phyloP scores from a whole-genome alignment of 1,140 invertebrate species.

The Copidosoma floridanum region DNA sequence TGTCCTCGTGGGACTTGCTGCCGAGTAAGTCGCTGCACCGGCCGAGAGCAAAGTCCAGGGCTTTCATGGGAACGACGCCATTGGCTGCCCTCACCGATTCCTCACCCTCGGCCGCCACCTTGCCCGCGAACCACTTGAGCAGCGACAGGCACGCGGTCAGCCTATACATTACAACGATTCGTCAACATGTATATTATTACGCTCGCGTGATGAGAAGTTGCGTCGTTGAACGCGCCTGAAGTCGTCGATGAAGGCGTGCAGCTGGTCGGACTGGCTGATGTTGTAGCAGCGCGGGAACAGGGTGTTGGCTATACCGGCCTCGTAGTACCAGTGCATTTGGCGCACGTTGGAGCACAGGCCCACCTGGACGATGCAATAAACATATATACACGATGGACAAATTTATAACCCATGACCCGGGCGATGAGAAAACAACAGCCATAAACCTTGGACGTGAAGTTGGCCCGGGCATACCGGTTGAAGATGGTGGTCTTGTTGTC shows the following conservation, averaged over 20 bases:
- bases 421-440: not conserved
- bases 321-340: slow-evolving; percentile 87
- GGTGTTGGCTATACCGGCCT: slow-evolving; percentile 74
- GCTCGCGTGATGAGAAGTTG: too few relatives aligned
- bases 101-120: slow-evolving; percentile 60
- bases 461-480: slow-evolving; percentile 76
- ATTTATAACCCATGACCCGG: not conserved
- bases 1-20: slow-evolving; percentile 78
- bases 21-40: slow-evolving; percentile 75
- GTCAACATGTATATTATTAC: not conserved
- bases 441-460: slow-evolving; percentile 84
- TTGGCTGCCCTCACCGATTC: slow-evolving; percentile 55
- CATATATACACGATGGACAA: not conserved
- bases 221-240: too few relatives aligned
- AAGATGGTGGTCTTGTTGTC: slow-evolving; percentile 66
- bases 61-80: slow-evolving; percentile 70
- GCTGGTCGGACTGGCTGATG: slow-evolving; percentile 80
- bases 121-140: slow-evolving; percentile 71
- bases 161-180: slow-evolving; percentile 55
- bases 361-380: slow-evolving; percentile 44
- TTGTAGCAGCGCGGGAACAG: slow-evolving; percentile 88
- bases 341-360: slow-evolving; percentile 78
- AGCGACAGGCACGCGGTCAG: slow-evolving; percentile 82
- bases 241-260: slow-evolving; percentile 85
- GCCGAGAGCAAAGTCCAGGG: slow-evolving; percentile 76